These are phyloP conservation scores for Metaphire vulgaris DNA, from an alignment of 1,140 invertebrate genomes.

Conservation along the genomic window DNA sequence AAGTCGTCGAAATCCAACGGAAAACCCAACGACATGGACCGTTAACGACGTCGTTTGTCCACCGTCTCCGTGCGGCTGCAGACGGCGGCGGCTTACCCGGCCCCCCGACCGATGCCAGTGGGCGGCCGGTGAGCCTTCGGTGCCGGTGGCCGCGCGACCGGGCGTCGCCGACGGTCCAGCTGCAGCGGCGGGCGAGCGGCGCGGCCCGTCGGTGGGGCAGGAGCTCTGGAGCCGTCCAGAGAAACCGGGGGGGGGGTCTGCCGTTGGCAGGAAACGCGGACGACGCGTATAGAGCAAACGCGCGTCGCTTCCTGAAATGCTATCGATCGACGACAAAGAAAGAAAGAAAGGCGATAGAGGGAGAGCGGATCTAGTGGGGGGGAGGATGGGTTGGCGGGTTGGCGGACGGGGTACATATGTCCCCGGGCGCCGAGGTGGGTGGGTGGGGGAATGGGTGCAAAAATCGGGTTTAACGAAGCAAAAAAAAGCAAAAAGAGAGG, in stretches of 20 bases:
- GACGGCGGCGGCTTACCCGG: background rate
- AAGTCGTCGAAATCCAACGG: too few relatives aligned
- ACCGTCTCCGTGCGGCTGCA: background rate
- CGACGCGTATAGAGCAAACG: background rate
- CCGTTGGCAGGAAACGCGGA: background rate
- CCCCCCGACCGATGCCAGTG: background rate
- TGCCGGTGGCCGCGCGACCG: background rate
- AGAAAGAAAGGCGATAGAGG: background rate
- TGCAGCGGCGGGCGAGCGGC: background rate
- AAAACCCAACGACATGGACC: too few relatives aligned
- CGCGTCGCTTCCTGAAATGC: background rate
- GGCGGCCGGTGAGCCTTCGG: background rate
- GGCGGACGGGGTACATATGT: too few relatives aligned
- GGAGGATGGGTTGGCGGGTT: background rate
- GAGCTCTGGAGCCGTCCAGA: too few relatives aligned
- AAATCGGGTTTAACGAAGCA: too few relatives aligned
- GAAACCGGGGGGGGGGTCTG: too few relatives aligned
- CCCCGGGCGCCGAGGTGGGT: too few relatives aligned
- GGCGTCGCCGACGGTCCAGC: background rate
- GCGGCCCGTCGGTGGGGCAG: background rate
- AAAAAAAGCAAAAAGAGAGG: background rate
- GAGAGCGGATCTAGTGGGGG: background rate
- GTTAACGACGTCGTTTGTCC: background rate
- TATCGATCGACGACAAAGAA: background rate
- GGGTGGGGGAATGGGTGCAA: too few relatives aligned